These are phyloP conservation scores for Cavia porcellus DNA, from an alignment of 2,113 vertebrate species.

Conservation along the genomic window DNA sequence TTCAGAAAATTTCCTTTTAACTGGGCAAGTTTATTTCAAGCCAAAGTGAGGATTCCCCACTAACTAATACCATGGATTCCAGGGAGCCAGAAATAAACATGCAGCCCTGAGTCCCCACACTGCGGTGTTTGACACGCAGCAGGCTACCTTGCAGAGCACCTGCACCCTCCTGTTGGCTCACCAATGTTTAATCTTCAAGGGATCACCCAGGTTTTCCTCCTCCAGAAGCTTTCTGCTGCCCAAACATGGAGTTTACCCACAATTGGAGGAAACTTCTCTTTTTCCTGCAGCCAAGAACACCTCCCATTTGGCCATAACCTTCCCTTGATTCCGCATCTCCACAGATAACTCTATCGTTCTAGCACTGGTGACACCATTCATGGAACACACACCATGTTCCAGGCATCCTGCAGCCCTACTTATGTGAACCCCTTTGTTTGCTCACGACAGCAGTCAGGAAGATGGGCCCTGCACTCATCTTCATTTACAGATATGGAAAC, in stretches of 20 bases:
- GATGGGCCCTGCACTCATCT: neutral
- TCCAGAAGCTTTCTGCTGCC: neutral
- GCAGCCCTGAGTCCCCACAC: neutral
- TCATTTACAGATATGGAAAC: neutral
- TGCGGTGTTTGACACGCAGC: neutral
- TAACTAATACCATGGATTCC: neutral
- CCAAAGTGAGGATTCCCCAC: neutral
- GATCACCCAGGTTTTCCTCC: neutral
- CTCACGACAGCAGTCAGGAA: neutral
- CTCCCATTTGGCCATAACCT: neutral
- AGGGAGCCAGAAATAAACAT: neutral
- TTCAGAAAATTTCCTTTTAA: constrained; percentile 44
- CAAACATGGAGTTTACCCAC: neutral
- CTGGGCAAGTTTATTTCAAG: constrained; percentile 14
- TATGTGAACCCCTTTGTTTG: neutral
- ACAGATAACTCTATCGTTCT: neutral
- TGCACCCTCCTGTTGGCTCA: neutral
- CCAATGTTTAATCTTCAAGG: neutral
- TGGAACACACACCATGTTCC: neutral
- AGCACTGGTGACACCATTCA: neutral
- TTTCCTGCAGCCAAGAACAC: neutral
- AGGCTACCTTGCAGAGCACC: neutral
- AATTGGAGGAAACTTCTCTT: neutral
- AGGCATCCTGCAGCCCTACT: neutral
- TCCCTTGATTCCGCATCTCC: neutral